Conservation (phyloP, 1,140 invertebrate genomes). For the Heliconius eleuchia region DNA sequence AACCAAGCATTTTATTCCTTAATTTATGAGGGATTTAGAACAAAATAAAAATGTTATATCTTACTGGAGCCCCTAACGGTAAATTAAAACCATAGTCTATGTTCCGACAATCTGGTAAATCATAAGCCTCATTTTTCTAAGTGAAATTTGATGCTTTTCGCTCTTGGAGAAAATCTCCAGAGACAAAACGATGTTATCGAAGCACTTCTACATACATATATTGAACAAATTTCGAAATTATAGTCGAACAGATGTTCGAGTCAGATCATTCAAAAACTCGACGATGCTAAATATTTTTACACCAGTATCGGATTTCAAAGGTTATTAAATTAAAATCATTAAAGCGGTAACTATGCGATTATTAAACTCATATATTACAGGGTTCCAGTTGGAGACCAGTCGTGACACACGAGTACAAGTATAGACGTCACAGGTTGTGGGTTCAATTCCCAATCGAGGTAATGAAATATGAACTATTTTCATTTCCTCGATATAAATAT, state of each 20-base stretch:
- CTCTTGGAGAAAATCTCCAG: conserved; percentile 10
- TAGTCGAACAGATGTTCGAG: neutral
- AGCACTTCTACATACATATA: conserved; percentile 7
- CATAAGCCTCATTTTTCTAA: conserved; percentile 17
- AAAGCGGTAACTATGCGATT: conserved; percentile 3
- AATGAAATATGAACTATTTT: too few species aligned
- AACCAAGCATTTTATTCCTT: neutral
- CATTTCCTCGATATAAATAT: too few species aligned
- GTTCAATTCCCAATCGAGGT: too few species aligned
- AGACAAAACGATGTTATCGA: neutral
- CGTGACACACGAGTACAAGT: too few species aligned
- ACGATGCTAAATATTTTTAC: conserved; percentile 12
- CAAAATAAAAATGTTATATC: neutral
- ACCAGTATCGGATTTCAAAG: conserved; percentile 13
- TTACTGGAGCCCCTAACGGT: neutral
- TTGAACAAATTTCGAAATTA: conserved; percentile 1
- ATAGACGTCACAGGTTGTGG: too few species aligned
- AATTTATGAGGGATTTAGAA: neutral
- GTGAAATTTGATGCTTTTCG: conserved; percentile 15
- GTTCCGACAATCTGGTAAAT: conserved; percentile 6
- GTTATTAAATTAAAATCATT: conserved; percentile 10
- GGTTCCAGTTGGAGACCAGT: neutral
- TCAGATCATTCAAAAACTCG: neutral
- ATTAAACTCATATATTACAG: conserved; percentile 9
- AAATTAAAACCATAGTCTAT: neutral